Percentiles rank a stretch among this genome's conserved stretches.
These are phyloP conservation scores for Sanderia malayensis DNA, from an alignment of 30 jellyfish, hydroid and myxozoan species.

Conservation along the genomic window DNA sequence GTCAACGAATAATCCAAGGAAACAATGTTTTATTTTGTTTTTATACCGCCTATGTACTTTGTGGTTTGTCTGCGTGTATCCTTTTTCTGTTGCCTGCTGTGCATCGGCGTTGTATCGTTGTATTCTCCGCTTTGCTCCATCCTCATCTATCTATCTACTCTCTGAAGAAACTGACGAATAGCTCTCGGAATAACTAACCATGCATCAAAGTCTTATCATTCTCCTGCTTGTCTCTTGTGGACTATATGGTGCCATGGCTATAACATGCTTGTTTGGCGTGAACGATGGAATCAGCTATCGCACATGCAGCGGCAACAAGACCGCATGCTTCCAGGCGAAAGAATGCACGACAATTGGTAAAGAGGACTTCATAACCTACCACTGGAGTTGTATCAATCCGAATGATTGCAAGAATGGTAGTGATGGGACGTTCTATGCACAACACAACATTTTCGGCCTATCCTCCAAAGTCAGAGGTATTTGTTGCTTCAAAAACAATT, in stretches of 20 bases:
- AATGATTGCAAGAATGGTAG: background rate
- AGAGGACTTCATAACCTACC: background rate
- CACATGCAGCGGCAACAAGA: background rate
- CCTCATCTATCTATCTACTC: too few relatives aligned
- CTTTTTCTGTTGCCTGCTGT: too few relatives aligned
- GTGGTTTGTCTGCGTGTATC: too few relatives aligned
- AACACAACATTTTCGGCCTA: too few relatives aligned
- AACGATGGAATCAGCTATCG: background rate
- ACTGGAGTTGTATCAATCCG: background rate
- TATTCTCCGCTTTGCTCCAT: too few relatives aligned
- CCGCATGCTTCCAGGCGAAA: conserved; percentile 8
- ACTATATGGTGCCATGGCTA: background rate
- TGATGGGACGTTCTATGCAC: background rate
- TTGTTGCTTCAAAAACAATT: background rate
- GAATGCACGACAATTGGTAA: background rate
- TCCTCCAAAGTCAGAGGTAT: background rate
- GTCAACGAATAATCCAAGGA: too few relatives aligned
- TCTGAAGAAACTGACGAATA: too few relatives aligned
- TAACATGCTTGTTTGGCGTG: conserved; percentile 1
- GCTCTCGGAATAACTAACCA: too few relatives aligned
- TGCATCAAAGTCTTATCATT: background rate
- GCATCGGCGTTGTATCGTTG: too few relatives aligned
- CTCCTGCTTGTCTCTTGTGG: background rate
- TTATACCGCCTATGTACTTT: too few relatives aligned
- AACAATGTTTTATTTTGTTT: too few relatives aligned